Evolutionary conservation across 1,140 invertebrate species (phyloP), one percentile per base, ranked within the genome.

Genomic region (Holotrichia oblita): DNA sequence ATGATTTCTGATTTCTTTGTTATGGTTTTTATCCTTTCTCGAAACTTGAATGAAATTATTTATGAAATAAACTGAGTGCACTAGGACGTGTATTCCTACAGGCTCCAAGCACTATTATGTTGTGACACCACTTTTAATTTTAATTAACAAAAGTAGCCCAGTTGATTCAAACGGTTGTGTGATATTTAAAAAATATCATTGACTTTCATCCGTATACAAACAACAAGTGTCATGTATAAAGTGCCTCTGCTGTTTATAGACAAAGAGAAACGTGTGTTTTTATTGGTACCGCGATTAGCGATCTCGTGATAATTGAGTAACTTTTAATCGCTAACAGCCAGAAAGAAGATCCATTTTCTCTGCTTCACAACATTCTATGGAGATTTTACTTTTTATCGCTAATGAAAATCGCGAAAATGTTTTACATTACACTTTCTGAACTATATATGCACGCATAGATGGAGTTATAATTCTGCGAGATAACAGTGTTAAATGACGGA

Each of bases 311-410:
- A 55, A 55, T 55, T 55, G 48, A 55, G 14, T 55, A n/a, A n/a
- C 17, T 55, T 55, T 55, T 55, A 55, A 55, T 55, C 14, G 48
- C 48, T 55, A 55, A 55, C n/a, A 17, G 48, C 14, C 48, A 55
- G 14, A 34, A 34, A 34, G 12, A n/a, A 6, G 48, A 17, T 55
- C 12, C 14, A 55, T n/a, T 55, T 55, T n/a, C 48, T 17, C 48
- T 55, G 17, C 48, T 14, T 14, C 48, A n/a, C 44, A n/a, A n/a
- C 48, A 17, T 55, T 55, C 17, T 6, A n/a, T 17, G 48, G 17
- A n/a, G 17, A 55, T 14, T n/a, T 55, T 55, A 55, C 48, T 20
- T 55, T 55, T 55, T 55, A 55, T 17, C 48, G n/a, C 12, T 6
- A 17, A 55, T 17, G n/a, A 17, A 55, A 55, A 14, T 14, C 42